Percentiles rank a stretch among this genome's conserved stretches.
Conservation (phyloP, 2,797 vertebrate species). For the Syncerus caffer region DNA sequence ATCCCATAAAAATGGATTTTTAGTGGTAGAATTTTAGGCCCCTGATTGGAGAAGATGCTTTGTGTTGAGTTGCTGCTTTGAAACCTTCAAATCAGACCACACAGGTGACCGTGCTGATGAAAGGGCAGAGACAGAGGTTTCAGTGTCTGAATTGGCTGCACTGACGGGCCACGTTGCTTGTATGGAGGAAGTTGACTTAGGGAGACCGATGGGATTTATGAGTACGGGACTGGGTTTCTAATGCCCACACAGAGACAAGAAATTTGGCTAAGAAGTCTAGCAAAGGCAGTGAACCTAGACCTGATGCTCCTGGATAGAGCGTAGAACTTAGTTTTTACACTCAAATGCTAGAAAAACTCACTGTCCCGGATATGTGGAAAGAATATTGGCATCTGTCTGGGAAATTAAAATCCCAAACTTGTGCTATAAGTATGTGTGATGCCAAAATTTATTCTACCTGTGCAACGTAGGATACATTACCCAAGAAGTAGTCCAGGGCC, state of each 20-base stretch:
- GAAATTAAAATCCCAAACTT: neutral
- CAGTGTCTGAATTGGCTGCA: neutral
- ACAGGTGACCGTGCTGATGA: neutral
- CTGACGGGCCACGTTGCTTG: neutral
- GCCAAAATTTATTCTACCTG: neutral
- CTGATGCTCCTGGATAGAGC: neutral
- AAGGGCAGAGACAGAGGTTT: neutral
- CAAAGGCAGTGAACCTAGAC: neutral
- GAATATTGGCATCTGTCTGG: neutral
- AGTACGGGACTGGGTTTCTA: neutral
- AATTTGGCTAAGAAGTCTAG: neutral
- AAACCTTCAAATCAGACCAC: neutral
- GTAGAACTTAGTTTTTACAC: neutral
- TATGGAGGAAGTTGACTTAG: neutral
- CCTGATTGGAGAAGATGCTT: neutral
- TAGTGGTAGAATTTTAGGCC: neutral
- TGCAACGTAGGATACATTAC: neutral
- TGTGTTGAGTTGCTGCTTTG: neutral
- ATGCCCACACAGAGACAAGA: neutral
- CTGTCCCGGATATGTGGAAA: neutral
- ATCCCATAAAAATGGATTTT: neutral
- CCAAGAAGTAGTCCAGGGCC: neutral
- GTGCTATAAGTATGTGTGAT: neutral
- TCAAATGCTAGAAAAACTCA: neutral
- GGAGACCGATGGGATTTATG: neutral